A percentile compares a stretch with the other conserved stretches of the same genome.
Conservation (phyloP, 1,140 invertebrate species). For the Polypedilum vanderplanki region DNA sequence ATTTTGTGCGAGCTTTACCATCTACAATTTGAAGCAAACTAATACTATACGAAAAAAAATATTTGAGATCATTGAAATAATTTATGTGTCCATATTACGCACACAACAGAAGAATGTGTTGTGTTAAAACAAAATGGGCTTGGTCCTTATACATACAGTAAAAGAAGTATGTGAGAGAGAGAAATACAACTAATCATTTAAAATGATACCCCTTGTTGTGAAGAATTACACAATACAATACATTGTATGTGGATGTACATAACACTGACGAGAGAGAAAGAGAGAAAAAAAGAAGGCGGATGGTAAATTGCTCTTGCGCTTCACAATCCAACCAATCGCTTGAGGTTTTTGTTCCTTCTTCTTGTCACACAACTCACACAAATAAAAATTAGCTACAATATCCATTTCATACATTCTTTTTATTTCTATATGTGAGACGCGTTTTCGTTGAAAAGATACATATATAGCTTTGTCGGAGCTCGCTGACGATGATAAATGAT, state of each 20-base stretch:
- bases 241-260: neutral
- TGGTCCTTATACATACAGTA: neutral
- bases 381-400: neutral
- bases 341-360: slow-evolving; percentile 8
- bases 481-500: slow-evolving; percentile 23
- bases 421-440: neutral
- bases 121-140: neutral
- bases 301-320: neutral
- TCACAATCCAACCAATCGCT: neutral
- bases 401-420: neutral
- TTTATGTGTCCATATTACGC: neutral
- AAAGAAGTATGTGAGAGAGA: too few relatives aligned
- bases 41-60: neutral
- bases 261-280: neutral
- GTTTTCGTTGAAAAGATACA: neutral
- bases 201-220: neutral
- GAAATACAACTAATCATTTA: slow-evolving; percentile 25
- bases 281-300: neutral
- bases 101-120: neutral
- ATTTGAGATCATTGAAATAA: too few relatives aligned
- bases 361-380: neutral
- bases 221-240: neutral
- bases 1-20: slow-evolving; percentile 1
- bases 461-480: neutral
- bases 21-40: neutral